A percentile compares a stretch with the other conserved stretches of the same genome.
Conservation (phyloP, 2,888 invertebrate species). For the Epinotia ramella region DNA sequence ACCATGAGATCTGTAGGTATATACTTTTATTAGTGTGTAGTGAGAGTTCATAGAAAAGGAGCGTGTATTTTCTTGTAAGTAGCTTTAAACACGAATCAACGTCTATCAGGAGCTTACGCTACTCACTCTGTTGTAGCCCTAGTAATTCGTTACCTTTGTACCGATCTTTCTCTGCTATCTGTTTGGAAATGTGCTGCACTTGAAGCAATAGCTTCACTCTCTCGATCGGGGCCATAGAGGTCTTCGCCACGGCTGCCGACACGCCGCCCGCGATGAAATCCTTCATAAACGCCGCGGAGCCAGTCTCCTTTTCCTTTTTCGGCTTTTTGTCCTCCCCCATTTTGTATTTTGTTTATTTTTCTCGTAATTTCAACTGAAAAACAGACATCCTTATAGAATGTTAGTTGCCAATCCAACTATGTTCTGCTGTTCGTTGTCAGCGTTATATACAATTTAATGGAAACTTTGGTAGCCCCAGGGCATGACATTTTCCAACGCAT, state of each 20-base stretch:
- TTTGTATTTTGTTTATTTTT: slow-evolving; percentile 30
- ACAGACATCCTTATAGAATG: background rate
- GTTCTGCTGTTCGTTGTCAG: too few species aligned
- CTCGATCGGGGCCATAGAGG: slow-evolving; percentile 97
- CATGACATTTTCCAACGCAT: too few species aligned
- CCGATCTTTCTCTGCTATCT: slow-evolving; percentile 92
- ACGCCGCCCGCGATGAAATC: slow-evolving; percentile 97
- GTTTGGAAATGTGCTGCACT: slow-evolving; percentile 97
- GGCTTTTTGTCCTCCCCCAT: slow-evolving; percentile 46
- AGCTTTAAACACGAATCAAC: too few species aligned
- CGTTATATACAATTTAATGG: too few species aligned
- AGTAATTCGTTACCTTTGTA: slow-evolving; percentile 89
- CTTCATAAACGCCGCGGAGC: slow-evolving; percentile 90
- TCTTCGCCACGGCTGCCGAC: slow-evolving; percentile 97
- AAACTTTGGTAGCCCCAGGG: too few species aligned
- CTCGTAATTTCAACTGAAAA: background rate
- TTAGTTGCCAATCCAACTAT: too few species aligned
- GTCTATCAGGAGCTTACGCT: too few species aligned
- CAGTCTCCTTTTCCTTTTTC: slow-evolving; percentile 50
- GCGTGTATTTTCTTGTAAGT: too few species aligned
- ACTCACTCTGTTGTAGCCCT: too few species aligned
- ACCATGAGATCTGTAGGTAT: too few species aligned
- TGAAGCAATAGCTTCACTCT: slow-evolving; percentile 97
- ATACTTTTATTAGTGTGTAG: too few species aligned
- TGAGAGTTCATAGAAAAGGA: too few species aligned